Percentiles rank a stretch among this genome's conserved stretches.
These are phyloP conservation scores for Acrocyrtus sp. DNA, from an alignment of 2,888 invertebrate genomes.

Conservation along the genomic window DNA sequence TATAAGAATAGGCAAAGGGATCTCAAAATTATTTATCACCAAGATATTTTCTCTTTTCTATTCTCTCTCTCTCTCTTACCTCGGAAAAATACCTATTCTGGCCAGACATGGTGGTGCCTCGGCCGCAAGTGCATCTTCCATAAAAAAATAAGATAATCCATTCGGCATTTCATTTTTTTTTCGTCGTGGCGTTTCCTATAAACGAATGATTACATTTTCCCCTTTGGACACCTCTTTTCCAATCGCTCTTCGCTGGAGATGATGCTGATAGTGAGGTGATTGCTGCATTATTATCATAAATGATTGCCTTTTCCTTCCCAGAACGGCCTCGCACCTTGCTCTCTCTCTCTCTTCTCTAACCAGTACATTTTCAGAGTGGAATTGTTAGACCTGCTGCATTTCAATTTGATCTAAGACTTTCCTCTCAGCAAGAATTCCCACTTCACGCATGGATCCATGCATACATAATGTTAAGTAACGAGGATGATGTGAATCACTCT, in stretches of 20 bases:
- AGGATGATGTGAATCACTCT: too few species aligned
- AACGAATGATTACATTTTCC: background rate
- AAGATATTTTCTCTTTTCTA: conserved; percentile 22
- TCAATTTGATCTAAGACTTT: background rate
- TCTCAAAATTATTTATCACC: conserved; percentile 42
- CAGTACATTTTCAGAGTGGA: too few species aligned
- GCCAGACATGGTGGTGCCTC: conserved; percentile 47
- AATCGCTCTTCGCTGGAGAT: too few species aligned
- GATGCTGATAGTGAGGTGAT: too few species aligned
- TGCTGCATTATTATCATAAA: too few species aligned
- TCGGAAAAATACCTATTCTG: background rate
- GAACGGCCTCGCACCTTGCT: too few species aligned
- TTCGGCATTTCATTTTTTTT: too few species aligned
- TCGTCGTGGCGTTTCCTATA: too few species aligned
- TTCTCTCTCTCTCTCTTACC: background rate
- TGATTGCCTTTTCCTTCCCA: too few species aligned
- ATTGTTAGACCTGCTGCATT: background rate
- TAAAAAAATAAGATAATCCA: too few species aligned
- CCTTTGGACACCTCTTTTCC: background rate
- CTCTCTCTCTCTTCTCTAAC: too few species aligned
- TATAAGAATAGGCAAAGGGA: conserved; percentile 32
- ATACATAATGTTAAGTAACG: conserved; percentile 6
- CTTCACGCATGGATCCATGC: background rate
- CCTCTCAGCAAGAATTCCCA: background rate
- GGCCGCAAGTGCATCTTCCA: too few species aligned